Evolutionary conservation across 2,797 vertebrate species (phyloP), one percentile per base, ranked within the genome.

Genomic region (Pantherophis alleghaniensis): DNA sequence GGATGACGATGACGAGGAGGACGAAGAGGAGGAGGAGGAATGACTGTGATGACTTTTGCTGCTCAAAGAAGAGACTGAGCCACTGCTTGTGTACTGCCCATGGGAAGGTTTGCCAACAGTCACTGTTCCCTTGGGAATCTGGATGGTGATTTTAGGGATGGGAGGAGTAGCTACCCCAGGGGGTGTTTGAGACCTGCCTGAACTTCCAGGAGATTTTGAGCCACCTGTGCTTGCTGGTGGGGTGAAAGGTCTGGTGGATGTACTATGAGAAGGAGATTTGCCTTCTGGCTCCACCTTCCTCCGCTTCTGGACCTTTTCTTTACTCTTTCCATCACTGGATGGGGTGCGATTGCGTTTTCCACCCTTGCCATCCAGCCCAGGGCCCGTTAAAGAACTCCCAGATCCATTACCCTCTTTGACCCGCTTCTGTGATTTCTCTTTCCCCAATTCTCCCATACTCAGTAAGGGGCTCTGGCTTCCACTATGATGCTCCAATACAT

Each of bases 61-160:
- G 96, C 99, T 98, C 90, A 98, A 98, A 59, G 98, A 99, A 95
- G 97, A 96, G 95, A 97, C 97, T 20, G 97, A 97, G 69, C 97
- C 97, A 1, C 98, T 99, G 89, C 98, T 99, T 0, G 98, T 98
- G 96, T 99, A 99, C 91, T 99, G 99, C 94, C 99, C 98, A 2
- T 99, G 99, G 1, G 99, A 99, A 0, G 99, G 99, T 96, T 99
- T 99, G 28, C 99, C 99, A 37, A 99, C 99, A 94, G 98, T 98
- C 97, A 99, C 98, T 0, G 98, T 99, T 90, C 99, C 99, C 96
- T 99, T 99, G 28, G 98, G 98, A 91, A 99, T 99, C 97, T 99
- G 99, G 96, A 99, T 99, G 37, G 99, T 99, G 92, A 99, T 99
- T 98, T 99, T 99, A 92, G 99, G 99, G 94, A 99, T 99, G 88